phyloP scores from a whole-genome alignment of 1,140 invertebrate genomes.

The Matsumurasca onukii region DNA sequence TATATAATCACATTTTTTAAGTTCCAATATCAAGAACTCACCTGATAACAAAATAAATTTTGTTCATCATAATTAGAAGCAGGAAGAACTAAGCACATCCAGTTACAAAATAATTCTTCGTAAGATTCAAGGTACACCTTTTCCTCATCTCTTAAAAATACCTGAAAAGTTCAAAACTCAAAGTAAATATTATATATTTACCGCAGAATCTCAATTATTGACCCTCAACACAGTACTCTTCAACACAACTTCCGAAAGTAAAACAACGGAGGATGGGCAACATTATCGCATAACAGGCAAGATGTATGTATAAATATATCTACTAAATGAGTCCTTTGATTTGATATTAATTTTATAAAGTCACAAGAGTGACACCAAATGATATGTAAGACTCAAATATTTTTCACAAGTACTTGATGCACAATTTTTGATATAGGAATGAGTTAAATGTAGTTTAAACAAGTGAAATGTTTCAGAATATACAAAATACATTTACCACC shows the following conservation, averaged over 20 bases:
- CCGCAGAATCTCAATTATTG: background rate
- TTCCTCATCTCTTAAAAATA: constrained; percentile 4
- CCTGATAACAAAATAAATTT: constrained; percentile 10
- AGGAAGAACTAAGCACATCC: constrained; percentile 13
- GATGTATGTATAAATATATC: background rate
- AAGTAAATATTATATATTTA: background rate
- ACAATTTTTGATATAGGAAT: too few relatives aligned
- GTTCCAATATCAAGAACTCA: too few relatives aligned
- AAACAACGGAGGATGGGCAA: background rate
- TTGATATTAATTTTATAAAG: too few relatives aligned
- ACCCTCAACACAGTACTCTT: background rate
- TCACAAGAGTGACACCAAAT: too few relatives aligned
- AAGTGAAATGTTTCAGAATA: too few relatives aligned
- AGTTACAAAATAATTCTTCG: constrained; percentile 21
- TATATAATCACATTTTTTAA: too few relatives aligned
- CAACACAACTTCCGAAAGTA: background rate
- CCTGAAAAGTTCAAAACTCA: background rate
- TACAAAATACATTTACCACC: too few relatives aligned
- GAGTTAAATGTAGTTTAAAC: too few relatives aligned
- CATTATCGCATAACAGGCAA: too few relatives aligned
- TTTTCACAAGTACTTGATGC: too few relatives aligned
- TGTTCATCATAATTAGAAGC: background rate
- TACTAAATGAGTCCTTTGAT: background rate
- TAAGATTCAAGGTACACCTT: constrained; percentile 14
- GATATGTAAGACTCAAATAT: too few relatives aligned